Evolutionary conservation across 2,888 invertebrate genomes (phyloP).

Genomic region (Leucoma salicis): DNA sequence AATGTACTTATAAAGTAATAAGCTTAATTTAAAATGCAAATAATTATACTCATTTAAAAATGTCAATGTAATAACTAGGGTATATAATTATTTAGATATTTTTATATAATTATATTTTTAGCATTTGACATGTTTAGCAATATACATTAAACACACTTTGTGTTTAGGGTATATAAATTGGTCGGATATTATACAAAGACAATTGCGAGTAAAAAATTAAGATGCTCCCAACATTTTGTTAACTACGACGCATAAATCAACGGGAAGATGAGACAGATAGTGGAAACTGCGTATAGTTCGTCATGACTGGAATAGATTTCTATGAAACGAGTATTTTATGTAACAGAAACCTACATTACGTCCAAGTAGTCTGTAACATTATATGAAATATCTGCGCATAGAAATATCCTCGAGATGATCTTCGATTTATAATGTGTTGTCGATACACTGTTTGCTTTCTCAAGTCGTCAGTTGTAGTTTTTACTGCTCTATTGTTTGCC

Average conservation of each 20-base stretch:
- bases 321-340: conserved; percentile 47
- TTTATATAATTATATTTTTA: too few relatives aligned
- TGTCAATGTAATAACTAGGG: not conserved
- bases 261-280: conserved; percentile 47
- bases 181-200: not conserved
- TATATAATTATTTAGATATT: too few relatives aligned
- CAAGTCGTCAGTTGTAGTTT: conserved; percentile 51
- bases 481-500: conserved; percentile 79
- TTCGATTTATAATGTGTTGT: conserved; percentile 67
- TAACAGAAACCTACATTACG: conserved; percentile 52
- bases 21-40: too few relatives aligned
- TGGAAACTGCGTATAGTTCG: conserved; percentile 31
- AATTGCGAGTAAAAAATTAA: not conserved
- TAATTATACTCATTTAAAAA: not conserved
- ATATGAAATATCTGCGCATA: conserved; percentile 45
- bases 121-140: too few relatives aligned
- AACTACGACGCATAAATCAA: conserved; percentile 52
- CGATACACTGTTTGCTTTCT: conserved; percentile 72
- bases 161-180: not conserved
- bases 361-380: conserved; percentile 31
- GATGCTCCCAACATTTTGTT: conserved; percentile 18
- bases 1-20: too few relatives aligned
- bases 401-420: conserved; percentile 56
- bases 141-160: too few relatives aligned
- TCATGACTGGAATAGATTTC: conserved; percentile 26